A percentile compares a stretch with the other conserved stretches of the same genome.
These are phyloP conservation scores for Nomada ruficornis DNA, from an alignment of 2,888 invertebrate genomes.

Conservation along the genomic window DNA sequence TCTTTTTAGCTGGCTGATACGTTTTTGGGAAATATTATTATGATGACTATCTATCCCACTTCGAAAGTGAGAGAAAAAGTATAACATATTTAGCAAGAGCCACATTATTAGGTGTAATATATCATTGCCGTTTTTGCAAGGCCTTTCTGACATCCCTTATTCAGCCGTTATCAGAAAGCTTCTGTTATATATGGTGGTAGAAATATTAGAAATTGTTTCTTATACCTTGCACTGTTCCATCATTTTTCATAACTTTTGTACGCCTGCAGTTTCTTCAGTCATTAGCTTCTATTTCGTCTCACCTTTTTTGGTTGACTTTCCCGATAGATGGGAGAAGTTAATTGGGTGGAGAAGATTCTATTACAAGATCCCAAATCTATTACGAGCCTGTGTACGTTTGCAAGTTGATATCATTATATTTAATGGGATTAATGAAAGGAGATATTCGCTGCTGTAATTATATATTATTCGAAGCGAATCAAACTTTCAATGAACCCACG, in stretches of 20 bases:
- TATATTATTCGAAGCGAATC: background rate
- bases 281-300: too few species aligned
- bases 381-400: too few species aligned
- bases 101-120: too few species aligned
- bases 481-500: background rate
- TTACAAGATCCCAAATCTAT: too few species aligned
- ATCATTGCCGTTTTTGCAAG: too few species aligned
- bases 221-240: background rate
- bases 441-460: background rate
- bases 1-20: too few species aligned
- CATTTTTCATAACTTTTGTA: background rate
- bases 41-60: too few species aligned
- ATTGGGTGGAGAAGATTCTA: background rate
- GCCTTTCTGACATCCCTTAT: background rate
- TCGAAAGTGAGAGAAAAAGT: too few species aligned
- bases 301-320: background rate
- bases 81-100: too few species aligned
- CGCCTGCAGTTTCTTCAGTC: background rate
- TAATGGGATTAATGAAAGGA: too few species aligned
- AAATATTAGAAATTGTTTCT: background rate
- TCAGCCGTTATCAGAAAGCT: background rate
- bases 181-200: background rate
- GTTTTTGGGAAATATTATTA: too few species aligned
- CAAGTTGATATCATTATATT: too few species aligned
- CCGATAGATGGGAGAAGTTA: background rate